Base-by-base conservation (phyloP, 2,888 invertebrate genomes). In the Invenusta paracnida region DNA sequence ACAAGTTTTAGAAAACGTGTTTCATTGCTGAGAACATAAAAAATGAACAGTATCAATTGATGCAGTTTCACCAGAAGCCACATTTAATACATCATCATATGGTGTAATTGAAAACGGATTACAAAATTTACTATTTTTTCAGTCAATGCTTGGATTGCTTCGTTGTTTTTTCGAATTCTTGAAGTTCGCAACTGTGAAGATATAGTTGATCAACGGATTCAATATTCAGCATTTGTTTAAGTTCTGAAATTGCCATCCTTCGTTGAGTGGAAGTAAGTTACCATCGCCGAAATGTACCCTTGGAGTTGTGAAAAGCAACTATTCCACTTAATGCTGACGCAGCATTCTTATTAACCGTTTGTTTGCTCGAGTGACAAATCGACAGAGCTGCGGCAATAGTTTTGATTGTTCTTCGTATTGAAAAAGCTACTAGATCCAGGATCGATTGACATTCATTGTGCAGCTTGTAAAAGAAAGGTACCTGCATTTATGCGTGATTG, bases 341-440 rank as follows among this genome's bases (percentile, higher is more conserved):
- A 2, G 85, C 82, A 86, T 86, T 48, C 30, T 84, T 79, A 86
- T 86, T 86, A n/a, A 86, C 86, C 0, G 86, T 86, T 30, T 0
- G 86, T 86, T 30, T 86, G 86, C 48, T 86, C 86, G n/a, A 86
- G 86, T 5, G 85, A 81, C n/a, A 86, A 31, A 85, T 86, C 86
- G 29, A 86, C 82, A 30, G 86, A 66, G n/a, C 67, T 17, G 17
- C 87, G 29, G 0, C 82, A 86, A 30, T 66, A 86, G 30, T 29
- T 28, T 86, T 86, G n/a, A 25, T 73, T 79, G 86, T 86, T 30
- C 84, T 30, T 85, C 86, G 85, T 29, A 86, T 67, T 11, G 86
- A 86, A 86, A 86, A 86, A 17, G 86, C 86, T 23, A 85, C 86
- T 86, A 67, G 30, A 28, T 67, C n/a, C 30, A 86, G 30, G 48